These are phyloP conservation scores for Micrasema minimum DNA, from an alignment of 1,140 invertebrate genomes.

Conservation along the genomic window DNA sequence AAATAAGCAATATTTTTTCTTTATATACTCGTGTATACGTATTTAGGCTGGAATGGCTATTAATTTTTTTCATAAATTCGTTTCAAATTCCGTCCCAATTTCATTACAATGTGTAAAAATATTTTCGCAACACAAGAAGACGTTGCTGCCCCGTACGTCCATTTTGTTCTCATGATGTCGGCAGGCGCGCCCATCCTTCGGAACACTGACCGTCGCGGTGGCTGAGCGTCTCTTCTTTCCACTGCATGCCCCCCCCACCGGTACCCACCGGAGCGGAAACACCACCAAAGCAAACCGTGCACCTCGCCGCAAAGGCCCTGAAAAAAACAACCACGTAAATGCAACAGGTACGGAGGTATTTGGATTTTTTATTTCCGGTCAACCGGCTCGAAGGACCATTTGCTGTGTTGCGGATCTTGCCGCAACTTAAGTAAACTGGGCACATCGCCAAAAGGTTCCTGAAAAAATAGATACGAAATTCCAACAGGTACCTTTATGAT, in stretches of 20 bases:
- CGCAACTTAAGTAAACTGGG: conserved; percentile 14
- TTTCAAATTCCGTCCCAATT: no score
- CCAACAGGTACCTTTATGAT: no score
- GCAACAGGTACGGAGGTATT: background rate
- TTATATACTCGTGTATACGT: no score
- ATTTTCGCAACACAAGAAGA: conserved; percentile 8
- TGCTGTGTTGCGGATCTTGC: background rate
- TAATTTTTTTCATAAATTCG: no score
- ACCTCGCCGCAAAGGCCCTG: background rate
- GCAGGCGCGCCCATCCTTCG: conserved; percentile 40
- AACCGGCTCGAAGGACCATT: conserved; percentile 9
- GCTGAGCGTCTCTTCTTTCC: conserved; percentile 22
- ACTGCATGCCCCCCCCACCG: conserved; percentile 27
- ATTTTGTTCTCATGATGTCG: conserved; percentile 23
- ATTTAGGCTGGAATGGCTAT: no score
- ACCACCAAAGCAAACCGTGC: background rate
- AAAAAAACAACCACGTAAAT: background rate
- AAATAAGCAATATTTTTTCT: no score
- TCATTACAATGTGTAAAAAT: no score
- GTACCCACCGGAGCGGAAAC: conserved; percentile 28
- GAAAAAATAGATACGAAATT: no score
- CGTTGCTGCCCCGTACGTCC: background rate
- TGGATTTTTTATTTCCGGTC: no score
- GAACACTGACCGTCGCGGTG: conserved; percentile 43
- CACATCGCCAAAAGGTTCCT: conserved; percentile 39